Conservation (phyloP, 2,888 invertebrate genomes). For the Cheilosia soror region DNA sequence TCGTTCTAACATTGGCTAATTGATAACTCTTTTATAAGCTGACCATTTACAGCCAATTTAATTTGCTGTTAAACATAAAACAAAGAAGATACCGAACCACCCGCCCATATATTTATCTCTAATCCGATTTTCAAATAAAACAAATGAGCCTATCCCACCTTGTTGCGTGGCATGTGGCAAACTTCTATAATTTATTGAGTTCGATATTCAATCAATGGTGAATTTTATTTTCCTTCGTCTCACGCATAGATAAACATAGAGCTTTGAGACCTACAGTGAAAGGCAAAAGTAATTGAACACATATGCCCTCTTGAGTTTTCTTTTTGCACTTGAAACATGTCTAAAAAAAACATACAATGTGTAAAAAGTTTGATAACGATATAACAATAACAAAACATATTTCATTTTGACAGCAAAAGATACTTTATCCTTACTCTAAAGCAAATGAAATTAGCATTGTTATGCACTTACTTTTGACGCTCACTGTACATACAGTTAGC, state of each 20-base stretch:
- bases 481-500: no score
- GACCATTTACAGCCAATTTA: conserved; percentile 12
- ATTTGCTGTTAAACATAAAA: conserved; percentile 31
- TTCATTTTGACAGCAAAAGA: no score
- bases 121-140: conserved; percentile 2
- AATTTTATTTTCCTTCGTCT: conserved; percentile 8
- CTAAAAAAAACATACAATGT: no score
- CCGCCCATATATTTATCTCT: conserved; percentile 19
- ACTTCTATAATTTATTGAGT: conserved; percentile 24
- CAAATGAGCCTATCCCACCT: conserved; percentile 2
- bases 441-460: no score
- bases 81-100: conserved; percentile 4
- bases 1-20: conserved; percentile 16
- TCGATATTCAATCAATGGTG: conserved; percentile 7
- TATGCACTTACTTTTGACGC: no score
- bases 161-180: conserved; percentile 22
- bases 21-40: conserved; percentile 13
- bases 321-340: no score
- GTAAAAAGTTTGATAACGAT: no score
- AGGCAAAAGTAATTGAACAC: no score
- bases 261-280: no score
- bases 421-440: no score
- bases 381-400: no score
- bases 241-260: neutral
- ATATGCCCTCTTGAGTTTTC: no score